Percentiles rank a stretch among this genome's conserved stretches.
phyloP scores from a whole-genome alignment of 2,113 vertebrate species.

The Cynoglossus semilaevis region DNA sequence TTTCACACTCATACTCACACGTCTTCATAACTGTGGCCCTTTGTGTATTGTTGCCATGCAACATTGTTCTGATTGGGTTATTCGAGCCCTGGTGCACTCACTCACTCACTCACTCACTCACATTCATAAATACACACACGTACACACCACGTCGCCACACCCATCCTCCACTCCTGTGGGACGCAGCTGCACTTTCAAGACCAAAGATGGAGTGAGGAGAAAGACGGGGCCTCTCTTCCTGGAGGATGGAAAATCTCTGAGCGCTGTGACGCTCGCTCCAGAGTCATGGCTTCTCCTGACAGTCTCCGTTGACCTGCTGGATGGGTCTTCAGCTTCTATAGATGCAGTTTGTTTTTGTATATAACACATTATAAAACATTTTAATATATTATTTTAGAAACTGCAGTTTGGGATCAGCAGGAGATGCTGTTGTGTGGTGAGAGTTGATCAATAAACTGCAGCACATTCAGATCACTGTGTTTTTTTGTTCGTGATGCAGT shows the following conservation, averaged over 20 bases:
- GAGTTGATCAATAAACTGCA: conserved; percentile 4
- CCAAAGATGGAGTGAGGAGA: conserved; percentile 48
- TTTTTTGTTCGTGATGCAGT: conserved; percentile 6
- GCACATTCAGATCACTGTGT: not conserved
- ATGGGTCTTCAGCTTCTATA: conserved; percentile 10
- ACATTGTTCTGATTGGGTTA: conserved; percentile 81
- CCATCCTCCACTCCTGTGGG: conserved; percentile 64
- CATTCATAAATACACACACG: conserved; percentile 35
- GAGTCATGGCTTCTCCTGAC: conserved; percentile 4
- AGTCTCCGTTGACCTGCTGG: conserved; percentile 17
- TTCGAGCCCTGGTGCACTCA: conserved; percentile 66
- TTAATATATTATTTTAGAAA: conserved; percentile 3
- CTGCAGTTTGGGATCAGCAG: conserved; percentile 1
- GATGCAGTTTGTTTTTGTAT: not conserved
- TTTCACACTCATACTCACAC: conserved; percentile 56
- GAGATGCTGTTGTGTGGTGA: not conserved
- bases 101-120: conserved; percentile 26
- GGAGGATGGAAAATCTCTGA: conserved; percentile 20
- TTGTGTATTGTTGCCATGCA: conserved; percentile 80
- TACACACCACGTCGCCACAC: conserved; percentile 56
- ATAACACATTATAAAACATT: too few species aligned
- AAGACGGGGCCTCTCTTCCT: conserved; percentile 2
- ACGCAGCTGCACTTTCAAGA: conserved; percentile 68
- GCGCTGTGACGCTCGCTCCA: conserved; percentile 20
- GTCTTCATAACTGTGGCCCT: conserved; percentile 63